These are phyloP conservation scores for Axea sp. DNA, from an alignment of 2,888 invertebrate genomes.

Conservation along the genomic window DNA sequence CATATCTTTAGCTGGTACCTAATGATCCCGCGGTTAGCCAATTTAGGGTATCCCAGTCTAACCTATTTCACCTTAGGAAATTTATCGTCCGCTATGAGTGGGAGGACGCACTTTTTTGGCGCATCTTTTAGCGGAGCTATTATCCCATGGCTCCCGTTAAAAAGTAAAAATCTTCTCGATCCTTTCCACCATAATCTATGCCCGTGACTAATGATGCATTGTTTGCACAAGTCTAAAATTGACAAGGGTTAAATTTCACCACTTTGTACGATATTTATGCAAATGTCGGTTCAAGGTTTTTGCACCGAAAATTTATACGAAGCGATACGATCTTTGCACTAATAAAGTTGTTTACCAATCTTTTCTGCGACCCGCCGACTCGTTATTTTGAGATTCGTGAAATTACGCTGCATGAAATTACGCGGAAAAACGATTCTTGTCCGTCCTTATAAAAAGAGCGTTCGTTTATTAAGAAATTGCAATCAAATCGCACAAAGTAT, in stretches of 20 bases:
- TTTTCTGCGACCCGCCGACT: too few relatives aligned
- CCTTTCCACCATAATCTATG: conserved; percentile 51
- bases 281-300: conserved; percentile 2
- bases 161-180: conserved; percentile 11
- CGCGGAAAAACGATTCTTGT: too few relatives aligned
- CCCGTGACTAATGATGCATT: conserved; percentile 65
- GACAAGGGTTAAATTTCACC: conserved; percentile 29
- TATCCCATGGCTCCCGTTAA: conserved; percentile 60
- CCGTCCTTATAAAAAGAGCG: too few relatives aligned
- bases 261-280: conserved; percentile 27
- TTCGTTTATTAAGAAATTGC: too few relatives aligned
- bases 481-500: too few relatives aligned
- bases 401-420: too few relatives aligned
- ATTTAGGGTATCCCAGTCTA: conserved; percentile 69
- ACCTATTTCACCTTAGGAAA: conserved; percentile 69
- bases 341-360: too few relatives aligned
- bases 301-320: conserved; percentile 5
- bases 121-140: conserved; percentile 53
- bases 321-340: conserved; percentile 18
- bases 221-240: conserved; percentile 50
- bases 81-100: conserved; percentile 66
- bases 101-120: conserved; percentile 53
- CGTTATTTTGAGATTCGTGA: too few relatives aligned
- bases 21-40: conserved; percentile 69
- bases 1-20: conserved; percentile 69